Base-by-base conservation (phyloP, 2,797 vertebrate genomes). In the Choloepus didactylus region DNA sequence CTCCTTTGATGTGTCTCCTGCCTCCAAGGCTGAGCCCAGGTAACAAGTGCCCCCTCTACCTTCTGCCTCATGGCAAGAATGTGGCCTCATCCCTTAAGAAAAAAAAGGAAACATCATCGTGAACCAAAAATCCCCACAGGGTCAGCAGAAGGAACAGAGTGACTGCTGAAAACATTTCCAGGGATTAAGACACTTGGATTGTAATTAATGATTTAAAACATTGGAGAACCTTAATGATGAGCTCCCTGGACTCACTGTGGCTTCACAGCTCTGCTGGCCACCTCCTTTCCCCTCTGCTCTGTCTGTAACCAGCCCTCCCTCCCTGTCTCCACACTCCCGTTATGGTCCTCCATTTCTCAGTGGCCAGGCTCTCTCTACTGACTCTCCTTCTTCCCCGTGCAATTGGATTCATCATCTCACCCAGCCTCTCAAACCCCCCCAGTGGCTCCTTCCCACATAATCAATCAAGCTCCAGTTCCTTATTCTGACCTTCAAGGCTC, bases 211-310 rank as follows among this genome's bases (percentile, higher is more conserved):
- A 14, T 29, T 35, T 67, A 66, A 59, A 56, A 4, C 14, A n/a
- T 3, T 0, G 0, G 31, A 80, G 46, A 12, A 2, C 19, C 10
- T 35, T 19, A 27, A 31, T 1, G 3, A 19, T 27, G 41, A 2
- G 11, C 27, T 14, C 3, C 10, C 14, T 6, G 29, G 10, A 16
- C 35, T 9, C 2, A 3, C 3, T 2, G 7, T 0, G 11, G 86
- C 14, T 12, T 6, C 51, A 54, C 51, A 54, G 51, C 51, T 54
- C 14, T 54, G 51, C 51, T 11, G 51, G 51, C 51, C 3, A 19
- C 7, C 31, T 27, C 51, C 51, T 41, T 76, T 31, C 35, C 27
- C 69, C 54, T 46, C 7, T 19, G 7, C 38, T 21, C 27, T 19
- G 19, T 6, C 51, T n/a, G 19, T 12, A 15, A 7, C 9, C 9